Evolutionary conservation across 1,140 invertebrate genomes (phyloP).

Genomic region (Zaprionus taronus): DNA sequence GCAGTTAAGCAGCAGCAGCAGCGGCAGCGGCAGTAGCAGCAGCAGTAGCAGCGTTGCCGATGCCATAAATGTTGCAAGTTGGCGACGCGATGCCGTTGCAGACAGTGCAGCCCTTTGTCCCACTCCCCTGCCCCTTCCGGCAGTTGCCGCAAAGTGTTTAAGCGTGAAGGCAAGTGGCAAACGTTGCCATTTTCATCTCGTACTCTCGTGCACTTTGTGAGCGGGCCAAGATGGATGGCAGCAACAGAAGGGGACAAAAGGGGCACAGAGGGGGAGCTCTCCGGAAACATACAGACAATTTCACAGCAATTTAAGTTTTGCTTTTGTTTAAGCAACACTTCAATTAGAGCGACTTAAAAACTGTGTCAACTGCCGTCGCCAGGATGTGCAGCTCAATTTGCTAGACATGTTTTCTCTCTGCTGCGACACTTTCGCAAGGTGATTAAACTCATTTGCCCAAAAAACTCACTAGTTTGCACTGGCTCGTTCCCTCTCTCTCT

Average conservation of each 20-base stretch:
- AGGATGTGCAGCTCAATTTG: slow-evolving; percentile 46
- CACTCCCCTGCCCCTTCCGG: slow-evolving; percentile 18
- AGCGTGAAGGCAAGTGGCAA: slow-evolving; percentile 49
- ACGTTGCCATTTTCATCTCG: slow-evolving; percentile 60
- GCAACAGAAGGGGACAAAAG: neutral
- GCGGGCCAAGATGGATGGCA: slow-evolving; percentile 2
- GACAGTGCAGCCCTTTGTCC: slow-evolving; percentile 13
- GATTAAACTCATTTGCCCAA: slow-evolving; percentile 78
- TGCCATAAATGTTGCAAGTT: slow-evolving; percentile 75
- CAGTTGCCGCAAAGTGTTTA: slow-evolving; percentile 53
- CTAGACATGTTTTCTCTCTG: slow-evolving; percentile 24
- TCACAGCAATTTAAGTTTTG: slow-evolving; percentile 79
- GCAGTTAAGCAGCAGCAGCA: slow-evolving; percentile 65
- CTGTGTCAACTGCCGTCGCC: slow-evolving; percentile 68
- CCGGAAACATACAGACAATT: slow-evolving; percentile 57
- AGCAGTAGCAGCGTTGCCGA: slow-evolving; percentile 50
- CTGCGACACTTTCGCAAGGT: slow-evolving; percentile 63
- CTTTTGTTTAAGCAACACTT: slow-evolving; percentile 83
- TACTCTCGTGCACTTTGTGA: slow-evolving; percentile 22
- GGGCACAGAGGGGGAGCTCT: neutral
- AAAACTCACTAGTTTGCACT: slow-evolving; percentile 24
- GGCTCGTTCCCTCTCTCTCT: neutral
- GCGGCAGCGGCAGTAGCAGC: slow-evolving; percentile 49
- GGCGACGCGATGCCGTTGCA: slow-evolving; percentile 32
- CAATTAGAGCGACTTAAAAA: slow-evolving; percentile 76